Percentiles rank a stretch among this genome's conserved stretches.
phyloP scores from a whole-genome alignment of 2,797 vertebrate species.

The Sternotherus odoratus region DNA sequence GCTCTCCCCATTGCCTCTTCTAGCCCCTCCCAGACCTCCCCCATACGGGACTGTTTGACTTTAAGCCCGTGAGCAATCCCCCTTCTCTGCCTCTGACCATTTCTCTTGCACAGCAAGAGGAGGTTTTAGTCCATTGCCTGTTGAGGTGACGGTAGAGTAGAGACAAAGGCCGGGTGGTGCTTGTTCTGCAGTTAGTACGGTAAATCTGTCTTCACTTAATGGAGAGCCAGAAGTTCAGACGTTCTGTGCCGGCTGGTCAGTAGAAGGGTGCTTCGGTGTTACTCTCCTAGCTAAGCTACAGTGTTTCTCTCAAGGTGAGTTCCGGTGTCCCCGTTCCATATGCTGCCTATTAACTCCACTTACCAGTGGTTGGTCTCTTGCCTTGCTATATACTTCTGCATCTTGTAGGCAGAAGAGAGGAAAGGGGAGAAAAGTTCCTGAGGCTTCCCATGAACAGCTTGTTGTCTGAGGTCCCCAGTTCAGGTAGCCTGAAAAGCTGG shows the following conservation, averaged over 20 bases:
- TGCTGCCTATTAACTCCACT: background rate
- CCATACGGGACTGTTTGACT: no score
- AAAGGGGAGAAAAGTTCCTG: background rate
- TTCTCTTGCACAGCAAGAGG: background rate
- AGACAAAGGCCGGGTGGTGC: background rate
- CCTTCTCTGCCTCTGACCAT: background rate
- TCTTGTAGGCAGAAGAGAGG: background rate
- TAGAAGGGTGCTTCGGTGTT: background rate
- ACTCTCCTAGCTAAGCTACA: background rate
- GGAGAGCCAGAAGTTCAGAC: background rate
- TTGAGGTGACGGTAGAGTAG: no score
- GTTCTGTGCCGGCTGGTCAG: background rate
- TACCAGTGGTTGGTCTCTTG: background rate
- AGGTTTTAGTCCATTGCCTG: background rate
- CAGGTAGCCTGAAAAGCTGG: background rate
- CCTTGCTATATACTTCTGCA: background rate
- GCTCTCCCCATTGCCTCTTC: background rate
- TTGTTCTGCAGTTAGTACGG: background rate
- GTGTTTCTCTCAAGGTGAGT: no score
- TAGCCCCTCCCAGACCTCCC: no score
- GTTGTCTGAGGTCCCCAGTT: background rate
- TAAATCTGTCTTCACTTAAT: no score
- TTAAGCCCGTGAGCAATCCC: no score
- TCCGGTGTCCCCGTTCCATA: background rate
- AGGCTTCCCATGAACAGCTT: background rate